Evolutionary conservation across 2,113 vertebrate genomes (phyloP).

Genomic region (Garra rufa): DNA sequence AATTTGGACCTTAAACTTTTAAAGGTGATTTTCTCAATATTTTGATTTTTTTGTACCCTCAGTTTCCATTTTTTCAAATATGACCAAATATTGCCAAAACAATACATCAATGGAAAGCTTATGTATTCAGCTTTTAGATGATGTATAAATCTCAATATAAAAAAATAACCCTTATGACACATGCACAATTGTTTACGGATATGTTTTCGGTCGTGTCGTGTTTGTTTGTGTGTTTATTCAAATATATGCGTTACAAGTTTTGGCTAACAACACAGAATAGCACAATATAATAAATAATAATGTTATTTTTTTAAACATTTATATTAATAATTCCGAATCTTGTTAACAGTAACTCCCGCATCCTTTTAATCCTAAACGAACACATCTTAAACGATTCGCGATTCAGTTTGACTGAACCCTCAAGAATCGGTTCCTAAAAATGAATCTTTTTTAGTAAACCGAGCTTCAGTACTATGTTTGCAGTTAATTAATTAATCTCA

Average conservation of each 20-base stretch:
- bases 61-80: no score
- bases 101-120: no score
- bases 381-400: background rate
- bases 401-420: conserved; percentile 13
- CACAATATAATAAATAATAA: background rate
- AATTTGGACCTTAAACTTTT: no score
- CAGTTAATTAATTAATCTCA: background rate
- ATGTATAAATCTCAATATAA: no score
- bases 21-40: no score
- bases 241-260: background rate
- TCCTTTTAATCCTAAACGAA: background rate
- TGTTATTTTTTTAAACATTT: background rate
- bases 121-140: no score
- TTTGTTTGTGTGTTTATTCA: background rate
- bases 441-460: background rate
- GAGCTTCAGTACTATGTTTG: background rate
- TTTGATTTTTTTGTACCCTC: no score
- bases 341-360: background rate
- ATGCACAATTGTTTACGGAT: no score
- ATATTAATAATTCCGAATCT: background rate
- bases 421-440: background rate
- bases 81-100: no score
- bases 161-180: no score
- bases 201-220: background rate
- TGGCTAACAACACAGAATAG: background rate